These are phyloP conservation scores for Rana temporaria DNA, from an alignment of 2,113 vertebrate genomes.

Conservation along the genomic window DNA sequence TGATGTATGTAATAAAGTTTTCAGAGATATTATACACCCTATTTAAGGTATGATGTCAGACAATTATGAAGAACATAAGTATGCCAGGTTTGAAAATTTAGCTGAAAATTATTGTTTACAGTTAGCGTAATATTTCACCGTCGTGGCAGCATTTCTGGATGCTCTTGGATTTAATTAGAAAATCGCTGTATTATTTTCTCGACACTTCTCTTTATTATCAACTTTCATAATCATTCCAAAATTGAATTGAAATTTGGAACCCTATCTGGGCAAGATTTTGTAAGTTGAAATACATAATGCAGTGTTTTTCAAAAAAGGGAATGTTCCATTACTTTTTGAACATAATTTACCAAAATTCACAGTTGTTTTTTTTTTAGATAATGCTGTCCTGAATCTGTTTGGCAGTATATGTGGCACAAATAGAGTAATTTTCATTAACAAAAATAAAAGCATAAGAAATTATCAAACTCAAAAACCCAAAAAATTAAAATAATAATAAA, in stretches of 20 bases:
- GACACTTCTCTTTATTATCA: background rate
- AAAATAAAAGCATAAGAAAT: no score
- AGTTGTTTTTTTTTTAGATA: no score
- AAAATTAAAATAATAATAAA: no score
- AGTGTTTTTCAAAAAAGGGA: background rate
- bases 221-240: slow-evolving; percentile 4
- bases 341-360: no score
- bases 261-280: background rate
- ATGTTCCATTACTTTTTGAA: no score
- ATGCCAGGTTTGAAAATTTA: slow-evolving; percentile 61
- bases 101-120: slow-evolving; percentile 19
- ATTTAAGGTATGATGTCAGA: slow-evolving; percentile 65
- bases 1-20: slow-evolving; percentile 30
- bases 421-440: no score
- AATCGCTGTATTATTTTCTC: background rate
- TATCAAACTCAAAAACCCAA: no score
- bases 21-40: slow-evolving; percentile 61
- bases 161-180: slow-evolving; percentile 28
- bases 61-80: slow-evolving; percentile 62
- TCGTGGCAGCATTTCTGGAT: background rate
- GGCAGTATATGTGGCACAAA: no score
- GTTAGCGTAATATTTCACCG: slow-evolving; percentile 12
- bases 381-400: no score
- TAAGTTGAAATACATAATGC: background rate
- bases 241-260: slow-evolving; percentile 8